Percentiles rank a stretch among this genome's conserved stretches.
These are phyloP conservation scores for Bujurquina vittata DNA, from an alignment of 2,113 vertebrate genomes.

Conservation along the genomic window DNA sequence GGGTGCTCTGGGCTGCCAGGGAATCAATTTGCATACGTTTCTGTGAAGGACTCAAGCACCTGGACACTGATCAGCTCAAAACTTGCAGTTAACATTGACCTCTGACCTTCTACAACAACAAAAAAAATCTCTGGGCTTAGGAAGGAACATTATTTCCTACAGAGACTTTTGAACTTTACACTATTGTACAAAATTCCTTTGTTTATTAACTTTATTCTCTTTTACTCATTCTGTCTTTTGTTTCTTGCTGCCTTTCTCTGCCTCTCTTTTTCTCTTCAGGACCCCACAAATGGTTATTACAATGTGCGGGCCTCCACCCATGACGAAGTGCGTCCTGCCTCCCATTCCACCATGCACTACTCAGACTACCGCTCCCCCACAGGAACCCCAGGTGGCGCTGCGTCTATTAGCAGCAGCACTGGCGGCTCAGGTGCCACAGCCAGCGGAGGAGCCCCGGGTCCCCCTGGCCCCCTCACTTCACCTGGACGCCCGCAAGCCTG, in stretches of 20 bases:
- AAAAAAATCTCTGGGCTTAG: background rate
- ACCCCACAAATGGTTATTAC: constrained; percentile 97
- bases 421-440: constrained; percentile 75
- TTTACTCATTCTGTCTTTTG: background rate
- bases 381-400: constrained; percentile 77
- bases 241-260: constrained; percentile 7
- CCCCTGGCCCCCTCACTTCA: constrained; percentile 79
- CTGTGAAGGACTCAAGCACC: background rate
- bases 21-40: background rate
- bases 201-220: background rate
- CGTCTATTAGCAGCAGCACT: constrained; percentile 78
- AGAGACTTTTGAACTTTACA: background rate
- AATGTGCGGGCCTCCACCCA: constrained; percentile 91
- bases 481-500: constrained; percentile 81
- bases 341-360: constrained; percentile 91
- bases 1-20: background rate
- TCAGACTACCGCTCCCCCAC: constrained; percentile 86
- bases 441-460: constrained; percentile 79
- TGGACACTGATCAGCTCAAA: background rate
- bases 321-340: constrained; percentile 88
- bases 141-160: background rate
- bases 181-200: background rate
- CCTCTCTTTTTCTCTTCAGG: constrained; percentile 73
- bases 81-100: background rate
- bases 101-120: background rate